Conservation (phyloP, 2,797 vertebrate species). For the Cuniculus paca region DNA sequence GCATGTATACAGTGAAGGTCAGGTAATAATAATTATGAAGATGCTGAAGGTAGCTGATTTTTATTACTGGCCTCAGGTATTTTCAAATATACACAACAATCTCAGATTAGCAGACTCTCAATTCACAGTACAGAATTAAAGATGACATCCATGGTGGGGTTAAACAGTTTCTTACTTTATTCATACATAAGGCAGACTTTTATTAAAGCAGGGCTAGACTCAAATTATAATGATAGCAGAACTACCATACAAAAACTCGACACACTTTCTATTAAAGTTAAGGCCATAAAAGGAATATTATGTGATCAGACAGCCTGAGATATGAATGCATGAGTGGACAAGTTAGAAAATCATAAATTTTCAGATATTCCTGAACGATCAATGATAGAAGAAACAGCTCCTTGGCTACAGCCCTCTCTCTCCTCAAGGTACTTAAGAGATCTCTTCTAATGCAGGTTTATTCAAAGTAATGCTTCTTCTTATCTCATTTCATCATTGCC, state of each 20-base stretch:
- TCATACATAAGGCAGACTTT: not conserved
- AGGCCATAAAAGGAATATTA: not conserved
- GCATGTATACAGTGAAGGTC: fast-evolving
- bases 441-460: not conserved
- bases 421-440: not conserved
- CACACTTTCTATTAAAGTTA: not conserved
- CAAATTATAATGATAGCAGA: not conserved
- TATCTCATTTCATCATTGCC: not conserved
- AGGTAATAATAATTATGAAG: not conserved
- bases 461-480: not conserved
- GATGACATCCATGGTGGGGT: not conserved
- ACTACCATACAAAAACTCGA: not conserved
- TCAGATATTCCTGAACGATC: not conserved
- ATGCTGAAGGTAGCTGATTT: not conserved
- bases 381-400: not conserved
- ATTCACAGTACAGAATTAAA: not conserved
- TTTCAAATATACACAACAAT: not conserved
- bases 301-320: not conserved
- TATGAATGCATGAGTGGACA: not conserved
- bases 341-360: not conserved
- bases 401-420: not conserved
- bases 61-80: not conserved
- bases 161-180: not conserved
- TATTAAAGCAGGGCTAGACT: not conserved
- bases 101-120: not conserved